Conservation (phyloP, 2,888 invertebrate genomes). For the Monopis laevigella region DNA sequence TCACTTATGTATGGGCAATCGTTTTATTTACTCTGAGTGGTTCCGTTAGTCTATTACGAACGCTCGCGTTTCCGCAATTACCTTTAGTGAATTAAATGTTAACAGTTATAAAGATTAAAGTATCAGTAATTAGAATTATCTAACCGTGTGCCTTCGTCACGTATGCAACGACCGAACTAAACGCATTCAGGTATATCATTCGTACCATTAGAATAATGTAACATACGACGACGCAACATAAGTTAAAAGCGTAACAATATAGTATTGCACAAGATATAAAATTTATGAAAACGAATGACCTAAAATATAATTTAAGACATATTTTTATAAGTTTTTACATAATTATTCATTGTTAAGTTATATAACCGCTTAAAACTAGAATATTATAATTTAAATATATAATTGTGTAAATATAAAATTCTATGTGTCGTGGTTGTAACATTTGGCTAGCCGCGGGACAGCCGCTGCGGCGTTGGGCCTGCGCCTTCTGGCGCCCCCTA, state of each 20-base stretch:
- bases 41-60: slow-evolving; percentile 54
- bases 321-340: slow-evolving; percentile 22
- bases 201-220: slow-evolving; percentile 12
- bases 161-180: background rate
- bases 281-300: slow-evolving; percentile 11
- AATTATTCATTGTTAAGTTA: slow-evolving; percentile 38
- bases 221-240: slow-evolving; percentile 43
- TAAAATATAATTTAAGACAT: slow-evolving; percentile 19
- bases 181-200: background rate
- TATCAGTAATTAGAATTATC: slow-evolving; percentile 33
- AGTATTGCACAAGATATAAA: slow-evolving; percentile 51
- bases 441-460: slow-evolving; percentile 55
- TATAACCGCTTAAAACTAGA: slow-evolving; percentile 66
- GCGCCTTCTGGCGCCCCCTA: no score
- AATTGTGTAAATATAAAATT: slow-evolving; percentile 69
- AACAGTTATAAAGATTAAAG: slow-evolving; percentile 57
- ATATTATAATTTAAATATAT: slow-evolving; percentile 55
- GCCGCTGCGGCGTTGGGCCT: slow-evolving; percentile 20
- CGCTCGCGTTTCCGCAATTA: slow-evolving; percentile 55
- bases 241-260: slow-evolving; percentile 57
- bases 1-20: slow-evolving; percentile 76
- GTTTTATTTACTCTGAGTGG: slow-evolving; percentile 62
- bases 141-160: slow-evolving; percentile 14
- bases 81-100: slow-evolving; percentile 51
- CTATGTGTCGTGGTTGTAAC: slow-evolving; percentile 62